Base-by-base conservation (phyloP, 2,113 vertebrate species). In the Hippopotamus amphibius region DNA sequence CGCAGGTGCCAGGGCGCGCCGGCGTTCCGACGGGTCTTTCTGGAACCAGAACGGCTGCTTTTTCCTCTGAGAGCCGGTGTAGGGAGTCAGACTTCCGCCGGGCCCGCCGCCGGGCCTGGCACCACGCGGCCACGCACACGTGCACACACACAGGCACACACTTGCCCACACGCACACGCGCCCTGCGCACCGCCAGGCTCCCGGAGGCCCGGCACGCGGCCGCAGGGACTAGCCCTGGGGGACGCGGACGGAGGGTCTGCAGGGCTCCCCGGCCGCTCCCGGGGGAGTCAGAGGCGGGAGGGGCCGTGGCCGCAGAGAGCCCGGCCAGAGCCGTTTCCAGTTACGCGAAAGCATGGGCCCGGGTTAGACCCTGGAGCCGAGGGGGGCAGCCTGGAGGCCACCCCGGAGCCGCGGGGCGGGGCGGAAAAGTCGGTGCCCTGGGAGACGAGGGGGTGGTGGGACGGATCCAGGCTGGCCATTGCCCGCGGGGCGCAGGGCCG, bases 291-390 rank as follows among this genome's bases (percentile, higher is more conserved):
- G 61, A 48, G 50, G 12, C 28, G 4, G 14, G 10, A 7, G 57
- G 66, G 22, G 22, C 53, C 3, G 24, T n/a, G 26, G 28, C 33
- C 3, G 1, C 92, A 9, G 43, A 7, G 37, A 63, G n/a, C 77
- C 28, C 71, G 2, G n/a, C 48, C 26, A 5, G 10, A 68, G 3
- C 48, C 89, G 6, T 12, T 55, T n/a, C 43, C 9, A 0, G 21
- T 77, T n/a, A 48, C 55, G 50, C 0, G 82, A 50, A 30, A 72
- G 74, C 76, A 66, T 76, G 6, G 61, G 79, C 86, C 66, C n/a
- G 33, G 86, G 86, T 65, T 57, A 81, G 88, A 7, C 95, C 90
- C 76, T 93, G 86, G 48, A 87, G 77, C 2, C 17, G 83, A 21
- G 50, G 7, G 66, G n/a, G 66, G 48, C 92, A 33, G 79, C 77